Conservation (phyloP, 2,797 vertebrate species). For the Momotus momota region DNA sequence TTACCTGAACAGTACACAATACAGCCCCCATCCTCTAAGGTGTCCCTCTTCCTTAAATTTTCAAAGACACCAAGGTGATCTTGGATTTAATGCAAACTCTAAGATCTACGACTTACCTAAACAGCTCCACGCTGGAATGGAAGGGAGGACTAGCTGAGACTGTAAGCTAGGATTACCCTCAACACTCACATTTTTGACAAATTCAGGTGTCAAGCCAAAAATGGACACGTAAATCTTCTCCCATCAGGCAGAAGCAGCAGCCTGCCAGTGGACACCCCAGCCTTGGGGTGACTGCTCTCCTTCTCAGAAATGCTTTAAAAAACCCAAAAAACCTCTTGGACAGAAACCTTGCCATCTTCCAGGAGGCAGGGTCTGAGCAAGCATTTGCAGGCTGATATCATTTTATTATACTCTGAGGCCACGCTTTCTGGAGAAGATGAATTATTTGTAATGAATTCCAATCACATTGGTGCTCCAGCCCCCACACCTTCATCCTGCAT, state of each 20-base stretch:
- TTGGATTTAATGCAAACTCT: background rate
- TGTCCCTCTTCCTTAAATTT: background rate
- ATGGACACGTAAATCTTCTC: background rate
- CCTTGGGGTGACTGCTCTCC: background rate
- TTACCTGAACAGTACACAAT: background rate
- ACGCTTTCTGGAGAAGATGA: conserved; percentile 44
- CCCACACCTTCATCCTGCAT: conserved; percentile 55
- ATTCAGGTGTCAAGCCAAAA: background rate
- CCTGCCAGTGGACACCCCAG: background rate
- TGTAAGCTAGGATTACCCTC: background rate
- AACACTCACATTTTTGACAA: background rate
- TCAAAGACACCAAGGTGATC: background rate
- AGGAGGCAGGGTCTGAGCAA: conserved; percentile 9
- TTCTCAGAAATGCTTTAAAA: background rate
- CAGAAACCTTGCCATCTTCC: background rate
- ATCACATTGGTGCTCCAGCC: conserved; percentile 53
- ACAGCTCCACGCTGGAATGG: background rate
- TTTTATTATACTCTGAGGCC: conserved; percentile 39
- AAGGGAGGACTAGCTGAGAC: background rate
- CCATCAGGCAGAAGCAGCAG: background rate
- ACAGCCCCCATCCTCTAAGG: background rate
- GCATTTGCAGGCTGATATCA: background rate
- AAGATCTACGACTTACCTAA: background rate
- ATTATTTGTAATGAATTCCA: conserved; percentile 72
- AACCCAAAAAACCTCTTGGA: background rate